Evolutionary conservation across 2,113 vertebrate species (phyloP), one percentile per base, ranked within the genome.

Genomic region (Bubo scandiacus): DNA sequence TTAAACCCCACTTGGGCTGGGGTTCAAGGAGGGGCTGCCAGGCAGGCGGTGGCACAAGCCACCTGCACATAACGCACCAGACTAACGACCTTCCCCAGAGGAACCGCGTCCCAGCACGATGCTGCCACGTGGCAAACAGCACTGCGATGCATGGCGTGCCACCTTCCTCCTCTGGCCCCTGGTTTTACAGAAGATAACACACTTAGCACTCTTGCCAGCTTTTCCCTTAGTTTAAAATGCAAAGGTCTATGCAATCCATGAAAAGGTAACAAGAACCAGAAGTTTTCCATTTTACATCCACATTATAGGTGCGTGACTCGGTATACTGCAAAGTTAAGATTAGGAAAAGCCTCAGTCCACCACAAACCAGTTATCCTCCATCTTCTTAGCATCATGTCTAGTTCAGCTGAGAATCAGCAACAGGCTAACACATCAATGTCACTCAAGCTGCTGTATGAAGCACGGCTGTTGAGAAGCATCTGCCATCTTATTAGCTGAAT

Each of bases 141-240:
- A 11, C 82, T 5, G 78, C 0, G 5, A 15, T 1, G 45, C 51
- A 17, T 0, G 0, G 22, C 2, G 3, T 40, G n/a, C 42, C 49
- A 38, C 19, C 72, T 6, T 38, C 65, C 65, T 65, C 58, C 73
- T 51, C 77, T 6, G 20, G 63, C 30, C 19, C 30, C n/a, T 10
- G 40, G 5, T 11, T 75, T n/a, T 26, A 36, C 77, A 87, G 49
- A 36, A 78, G 45, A 0, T 7, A n/a, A 83, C 43, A 34, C n/a
- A 8, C 25, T 18, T 3, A 32, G 49, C 4, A 2, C 36, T 38
- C 29, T 7, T 38, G 54, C 27, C 75, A 77, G 49, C 1, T 61
- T 51, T 19, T 2, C 70, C 61, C 59, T 58, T 57, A 0, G 0
- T 71, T 80, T 55, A 25, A 86, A 91, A 68, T 13, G 45, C 78